These are phyloP conservation scores for Medauroidea extradentata DNA, from an alignment of 1,140 invertebrate genomes.

Conservation along the genomic window DNA sequence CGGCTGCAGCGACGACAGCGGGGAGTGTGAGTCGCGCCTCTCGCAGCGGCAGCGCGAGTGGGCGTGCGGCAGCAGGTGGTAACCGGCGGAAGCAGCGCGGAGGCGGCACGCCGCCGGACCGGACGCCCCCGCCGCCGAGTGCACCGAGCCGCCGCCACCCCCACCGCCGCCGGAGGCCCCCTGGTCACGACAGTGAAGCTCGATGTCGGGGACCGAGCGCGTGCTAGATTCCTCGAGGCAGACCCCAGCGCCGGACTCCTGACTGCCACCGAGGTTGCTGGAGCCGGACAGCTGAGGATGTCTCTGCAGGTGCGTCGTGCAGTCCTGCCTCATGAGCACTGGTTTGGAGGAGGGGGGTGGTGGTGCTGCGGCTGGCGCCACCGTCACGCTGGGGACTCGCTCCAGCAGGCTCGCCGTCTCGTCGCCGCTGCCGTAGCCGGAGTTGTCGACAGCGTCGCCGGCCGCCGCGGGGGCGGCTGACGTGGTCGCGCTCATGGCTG, in stretches of 20 bases:
- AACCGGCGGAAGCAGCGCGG: conserved; percentile 8
- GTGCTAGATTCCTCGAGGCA: conserved; percentile 58
- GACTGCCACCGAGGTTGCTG: conserved; percentile 61
- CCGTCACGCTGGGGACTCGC: conserved; percentile 35
- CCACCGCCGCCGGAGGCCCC: neutral
- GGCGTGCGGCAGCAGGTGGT: conserved; percentile 38
- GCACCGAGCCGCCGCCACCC: neutral
- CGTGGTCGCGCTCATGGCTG: neutral
- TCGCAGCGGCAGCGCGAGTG: conserved; percentile 56
- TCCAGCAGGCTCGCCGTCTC: conserved; percentile 70
- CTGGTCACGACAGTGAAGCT: conserved; percentile 66
- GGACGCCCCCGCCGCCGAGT: conserved; percentile 15
- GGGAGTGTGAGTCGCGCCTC: conserved; percentile 67
- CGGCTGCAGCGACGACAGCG: conserved; percentile 60
- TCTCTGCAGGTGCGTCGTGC: conserved; percentile 61
- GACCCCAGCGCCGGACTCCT: conserved; percentile 62
- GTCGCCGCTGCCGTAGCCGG: conserved; percentile 65
- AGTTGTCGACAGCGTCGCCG: conserved; percentile 51
- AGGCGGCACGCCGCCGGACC: conserved; percentile 15
- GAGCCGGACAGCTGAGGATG: conserved; percentile 65
- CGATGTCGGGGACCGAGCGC: conserved; percentile 82
- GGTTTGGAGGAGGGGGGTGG: conserved; percentile 45
- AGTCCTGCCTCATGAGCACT: conserved; percentile 76
- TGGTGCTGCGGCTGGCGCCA: conserved; percentile 5
- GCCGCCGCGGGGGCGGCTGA: neutral